Base-by-base conservation (phyloP, 1,140 invertebrate genomes). In the Drosophila simulans region DNA sequence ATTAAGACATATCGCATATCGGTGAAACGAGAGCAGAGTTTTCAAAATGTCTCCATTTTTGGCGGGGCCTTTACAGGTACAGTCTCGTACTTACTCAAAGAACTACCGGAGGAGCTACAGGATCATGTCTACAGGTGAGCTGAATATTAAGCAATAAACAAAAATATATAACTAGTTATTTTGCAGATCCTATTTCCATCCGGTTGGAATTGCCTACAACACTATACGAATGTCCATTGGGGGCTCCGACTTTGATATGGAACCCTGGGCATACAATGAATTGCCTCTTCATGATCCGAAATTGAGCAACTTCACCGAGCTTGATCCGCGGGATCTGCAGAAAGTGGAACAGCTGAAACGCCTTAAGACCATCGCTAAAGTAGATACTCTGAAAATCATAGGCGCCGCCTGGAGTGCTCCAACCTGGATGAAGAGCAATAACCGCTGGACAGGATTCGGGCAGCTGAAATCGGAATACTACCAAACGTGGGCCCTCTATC, bases 381-480 rank as follows among this genome's bases (percentile, higher is more conserved):
- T 91, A 1, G 25, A 78, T 4, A 53, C 82, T 11, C 48, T 80
- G 77, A 94, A 71, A 75, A 92, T 98, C 0, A 93, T 98, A 77
- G 94, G 94, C 0, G 94, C 95, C 4, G 94, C 96, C 0, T 99
- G 98, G 98, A 96, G 95, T 64, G 95, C 98, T 0, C 98, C 98
- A 0, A 92, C 94, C 3, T 99, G 98, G 98, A 99, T 99, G 98
- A 99, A 99, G 93, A 96, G 94, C 0, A 97, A 96, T 77, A 93
- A 95, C 20, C 92, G 93, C 58, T 94, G 94, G 81, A 93, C 92
- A 13, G 95, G 94, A 5, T 84, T 79, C 88, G 94, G 94, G 31
- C 86, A 92, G 62, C 86, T 99, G 1, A 94, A 95, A 64, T 88
- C 93, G 0, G 92, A 95, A 65, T 97, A 96, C 85, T 98, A 97